These are phyloP conservation scores for Byasa hedistus DNA, from an alignment of 2,888 invertebrate genomes.

Conservation along the genomic window DNA sequence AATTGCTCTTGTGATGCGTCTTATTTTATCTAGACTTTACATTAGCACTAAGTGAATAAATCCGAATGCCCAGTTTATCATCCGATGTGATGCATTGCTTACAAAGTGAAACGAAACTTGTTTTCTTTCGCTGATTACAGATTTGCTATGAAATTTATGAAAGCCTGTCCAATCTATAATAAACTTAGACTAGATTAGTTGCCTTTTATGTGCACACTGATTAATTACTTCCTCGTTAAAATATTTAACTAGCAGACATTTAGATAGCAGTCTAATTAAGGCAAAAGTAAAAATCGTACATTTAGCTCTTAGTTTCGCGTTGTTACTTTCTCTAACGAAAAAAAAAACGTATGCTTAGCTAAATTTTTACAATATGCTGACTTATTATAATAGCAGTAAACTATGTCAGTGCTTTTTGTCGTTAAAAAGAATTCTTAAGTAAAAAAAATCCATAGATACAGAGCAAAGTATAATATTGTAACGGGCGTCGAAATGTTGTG, in stretches of 20 bases:
- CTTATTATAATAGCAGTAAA: background rate
- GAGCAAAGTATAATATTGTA: too few relatives aligned
- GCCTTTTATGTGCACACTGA: slow-evolving; percentile 1
- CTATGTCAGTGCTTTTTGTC: too few relatives aligned
- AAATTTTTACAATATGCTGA: too few relatives aligned
- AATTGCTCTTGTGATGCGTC: background rate
- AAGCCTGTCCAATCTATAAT: slow-evolving; percentile 28
- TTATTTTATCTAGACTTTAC: background rate
- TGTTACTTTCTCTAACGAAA: background rate
- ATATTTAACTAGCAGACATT: background rate
- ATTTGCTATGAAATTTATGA: slow-evolving; percentile 29
- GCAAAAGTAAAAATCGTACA: background rate
- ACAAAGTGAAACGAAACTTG: slow-evolving; percentile 28
- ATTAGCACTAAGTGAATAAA: slow-evolving; percentile 17
- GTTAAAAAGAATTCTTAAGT: too few relatives aligned
- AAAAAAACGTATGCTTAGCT: background rate
- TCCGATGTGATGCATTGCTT: slow-evolving; percentile 17
- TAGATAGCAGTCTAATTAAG: slow-evolving; percentile 1
- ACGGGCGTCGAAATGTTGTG: too few relatives aligned
- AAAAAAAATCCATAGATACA: too few relatives aligned
- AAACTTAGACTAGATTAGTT: slow-evolving; percentile 15
- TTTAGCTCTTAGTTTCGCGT: background rate
- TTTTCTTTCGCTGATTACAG: slow-evolving; percentile 28
- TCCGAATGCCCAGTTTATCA: slow-evolving; percentile 16
- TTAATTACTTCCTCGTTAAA: slow-evolving; percentile 7